Evolutionary conservation across 2,113 vertebrate species (phyloP).

Genomic region (Erinaceus europaeus): DNA sequence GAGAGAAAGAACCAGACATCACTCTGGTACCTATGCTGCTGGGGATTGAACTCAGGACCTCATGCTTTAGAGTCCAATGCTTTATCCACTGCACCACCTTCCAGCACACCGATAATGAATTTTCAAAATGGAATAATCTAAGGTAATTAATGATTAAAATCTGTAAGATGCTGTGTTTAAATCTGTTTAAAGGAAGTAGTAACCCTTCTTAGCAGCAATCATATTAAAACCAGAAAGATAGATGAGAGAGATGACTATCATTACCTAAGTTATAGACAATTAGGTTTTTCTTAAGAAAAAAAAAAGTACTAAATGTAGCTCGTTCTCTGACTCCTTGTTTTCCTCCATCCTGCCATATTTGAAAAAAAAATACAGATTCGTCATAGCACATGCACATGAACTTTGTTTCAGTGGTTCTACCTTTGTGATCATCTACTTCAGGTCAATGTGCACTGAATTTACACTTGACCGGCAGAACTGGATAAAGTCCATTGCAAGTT

Average conservation of each 20-base stretch:
- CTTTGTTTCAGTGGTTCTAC: background rate
- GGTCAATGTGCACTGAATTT: conserved; percentile 29
- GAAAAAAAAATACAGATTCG: background rate
- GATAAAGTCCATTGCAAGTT: conserved; percentile 64
- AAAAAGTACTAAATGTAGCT: background rate
- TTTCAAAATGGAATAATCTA: background rate
- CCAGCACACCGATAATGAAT: no score
- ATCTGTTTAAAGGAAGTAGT: no score
- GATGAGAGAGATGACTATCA: background rate
- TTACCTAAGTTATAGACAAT: background rate
- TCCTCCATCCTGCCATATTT: background rate
- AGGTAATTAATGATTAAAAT: conserved; percentile 1
- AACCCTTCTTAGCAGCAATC: no score
- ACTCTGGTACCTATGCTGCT: no score
- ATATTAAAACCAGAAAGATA: background rate
- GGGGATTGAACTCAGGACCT: no score
- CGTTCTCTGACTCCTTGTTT: background rate
- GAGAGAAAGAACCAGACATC: no score
- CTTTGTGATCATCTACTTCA: conserved; percentile 23
- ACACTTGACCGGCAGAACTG: conserved; percentile 30
- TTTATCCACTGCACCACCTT: no score
- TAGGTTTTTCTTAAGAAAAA: no score
- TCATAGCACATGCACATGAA: background rate
- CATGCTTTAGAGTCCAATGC: no score
- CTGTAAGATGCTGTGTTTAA: background rate